A percentile compares a stretch with the other conserved stretches of the same genome.
phyloP scores from a whole-genome alignment of 2,797 vertebrate species.

The Chromobotia macracanthus region DNA sequence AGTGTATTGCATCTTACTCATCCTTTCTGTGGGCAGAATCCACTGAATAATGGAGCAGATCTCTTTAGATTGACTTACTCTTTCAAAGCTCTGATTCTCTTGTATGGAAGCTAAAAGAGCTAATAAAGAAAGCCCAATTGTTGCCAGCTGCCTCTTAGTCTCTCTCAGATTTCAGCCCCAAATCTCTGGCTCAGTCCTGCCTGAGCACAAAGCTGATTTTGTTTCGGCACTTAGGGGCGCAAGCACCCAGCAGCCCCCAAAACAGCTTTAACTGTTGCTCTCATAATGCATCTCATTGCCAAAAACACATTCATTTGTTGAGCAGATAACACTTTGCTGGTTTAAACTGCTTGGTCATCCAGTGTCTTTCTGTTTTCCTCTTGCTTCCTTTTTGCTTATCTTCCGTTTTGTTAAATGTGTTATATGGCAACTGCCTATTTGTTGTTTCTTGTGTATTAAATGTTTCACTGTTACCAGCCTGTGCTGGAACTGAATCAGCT shows the following conservation, averaged over 20 bases:
- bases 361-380: constrained; percentile 6
- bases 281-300: constrained; percentile 21
- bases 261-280: constrained; percentile 28
- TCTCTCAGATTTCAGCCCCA: constrained; percentile 33
- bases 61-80: constrained; percentile 23
- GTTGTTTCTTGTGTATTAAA: constrained; percentile 70
- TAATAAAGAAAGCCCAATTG: constrained; percentile 22
- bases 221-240: constrained; percentile 30
- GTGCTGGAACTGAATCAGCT: constrained; percentile 87
- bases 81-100: constrained; percentile 25
- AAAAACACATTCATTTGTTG: constrained; percentile 26
- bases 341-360: constrained; percentile 19
- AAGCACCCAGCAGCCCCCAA: constrained; percentile 24
- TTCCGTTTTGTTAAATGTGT: neutral
- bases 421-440: neutral
- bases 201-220: constrained; percentile 43
- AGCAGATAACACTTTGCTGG: neutral
- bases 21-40: constrained; percentile 16
- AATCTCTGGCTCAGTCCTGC: constrained; percentile 25
- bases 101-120: constrained; percentile 18
- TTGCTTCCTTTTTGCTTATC: no score
- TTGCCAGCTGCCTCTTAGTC: constrained; percentile 36
- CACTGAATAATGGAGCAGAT: constrained; percentile 42
- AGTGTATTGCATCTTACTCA: constrained; percentile 11
- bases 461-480: constrained; percentile 89